phyloP scores from a whole-genome alignment of 2,113 vertebrate species.

The Telmatochromis brachygnathus region DNA sequence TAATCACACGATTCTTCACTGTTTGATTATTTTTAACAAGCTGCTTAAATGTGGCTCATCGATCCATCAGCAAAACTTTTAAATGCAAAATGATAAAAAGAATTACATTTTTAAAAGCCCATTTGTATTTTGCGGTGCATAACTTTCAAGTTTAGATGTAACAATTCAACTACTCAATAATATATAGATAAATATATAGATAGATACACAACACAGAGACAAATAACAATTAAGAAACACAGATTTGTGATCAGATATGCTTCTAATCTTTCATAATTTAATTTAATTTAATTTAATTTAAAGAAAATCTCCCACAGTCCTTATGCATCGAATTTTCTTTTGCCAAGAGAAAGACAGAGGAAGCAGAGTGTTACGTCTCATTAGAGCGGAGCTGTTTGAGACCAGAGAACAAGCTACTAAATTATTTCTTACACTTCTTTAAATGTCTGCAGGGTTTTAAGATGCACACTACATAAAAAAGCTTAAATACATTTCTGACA shows the following conservation, averaged over 20 bases:
- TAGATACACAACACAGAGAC: neutral
- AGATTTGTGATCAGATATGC: neutral
- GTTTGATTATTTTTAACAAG: neutral
- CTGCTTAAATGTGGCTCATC: neutral
- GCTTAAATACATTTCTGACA: neutral
- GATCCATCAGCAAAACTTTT: rapidly evolving
- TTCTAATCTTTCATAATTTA: neutral
- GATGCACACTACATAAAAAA: neutral
- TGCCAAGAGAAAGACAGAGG: neutral
- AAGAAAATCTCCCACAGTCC: neutral
- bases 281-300: no score
- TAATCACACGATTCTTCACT: neutral
- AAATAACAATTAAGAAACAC: neutral
- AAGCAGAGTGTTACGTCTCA: neutral
- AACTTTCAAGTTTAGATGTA: neutral
- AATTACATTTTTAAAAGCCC: neutral
- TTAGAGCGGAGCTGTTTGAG: rapidly evolving
- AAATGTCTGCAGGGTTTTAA: neutral
- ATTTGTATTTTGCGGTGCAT: neutral
- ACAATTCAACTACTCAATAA: neutral
- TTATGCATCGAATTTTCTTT: rapidly evolving
- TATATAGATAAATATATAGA: neutral
- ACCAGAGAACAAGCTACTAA: neutral
- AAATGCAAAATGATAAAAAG: neutral
- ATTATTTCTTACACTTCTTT: neutral